Evolutionary conservation across 2,797 vertebrate species (phyloP).

Genomic region (Parambassis ranga): DNA sequence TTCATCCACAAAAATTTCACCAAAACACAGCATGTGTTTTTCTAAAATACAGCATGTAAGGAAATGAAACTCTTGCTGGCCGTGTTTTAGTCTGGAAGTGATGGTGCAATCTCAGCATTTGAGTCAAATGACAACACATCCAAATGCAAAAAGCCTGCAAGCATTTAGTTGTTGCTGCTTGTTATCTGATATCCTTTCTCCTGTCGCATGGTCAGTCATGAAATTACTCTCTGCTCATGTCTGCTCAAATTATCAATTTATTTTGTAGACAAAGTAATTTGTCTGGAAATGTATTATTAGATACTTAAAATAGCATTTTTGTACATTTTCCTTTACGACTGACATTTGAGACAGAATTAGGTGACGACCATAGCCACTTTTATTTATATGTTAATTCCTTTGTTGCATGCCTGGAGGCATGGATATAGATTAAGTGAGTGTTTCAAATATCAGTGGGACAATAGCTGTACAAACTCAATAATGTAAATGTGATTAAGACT

Average conservation of each 20-base stretch:
- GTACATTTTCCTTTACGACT: slow-evolving; percentile 9
- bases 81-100: slow-evolving; percentile 24
- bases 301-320: neutral
- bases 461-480: slow-evolving; percentile 69
- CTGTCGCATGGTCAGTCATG: slow-evolving; percentile 22
- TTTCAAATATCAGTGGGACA: slow-evolving; percentile 68
- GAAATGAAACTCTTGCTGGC: slow-evolving; percentile 44
- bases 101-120: slow-evolving; percentile 27
- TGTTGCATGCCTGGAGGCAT: slow-evolving; percentile 50
- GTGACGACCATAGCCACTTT: slow-evolving; percentile 2
- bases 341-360: slow-evolving; percentile 36
- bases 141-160: neutral
- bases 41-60: slow-evolving; percentile 7
- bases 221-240: neutral
- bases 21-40: slow-evolving; percentile 5
- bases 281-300: neutral
- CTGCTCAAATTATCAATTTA: slow-evolving; percentile 4
- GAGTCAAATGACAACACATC: slow-evolving; percentile 22
- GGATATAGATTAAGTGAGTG: slow-evolving; percentile 56
- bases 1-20: neutral
- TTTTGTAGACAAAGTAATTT: slow-evolving; percentile 10
- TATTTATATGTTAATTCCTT: slow-evolving; percentile 49
- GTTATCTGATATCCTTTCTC: slow-evolving; percentile 24
- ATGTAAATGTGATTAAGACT: slow-evolving; percentile 72
- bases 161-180: slow-evolving; percentile 17